phyloP scores from a whole-genome alignment of 2,888 invertebrate genomes.

The Alloplasta piceator region DNA sequence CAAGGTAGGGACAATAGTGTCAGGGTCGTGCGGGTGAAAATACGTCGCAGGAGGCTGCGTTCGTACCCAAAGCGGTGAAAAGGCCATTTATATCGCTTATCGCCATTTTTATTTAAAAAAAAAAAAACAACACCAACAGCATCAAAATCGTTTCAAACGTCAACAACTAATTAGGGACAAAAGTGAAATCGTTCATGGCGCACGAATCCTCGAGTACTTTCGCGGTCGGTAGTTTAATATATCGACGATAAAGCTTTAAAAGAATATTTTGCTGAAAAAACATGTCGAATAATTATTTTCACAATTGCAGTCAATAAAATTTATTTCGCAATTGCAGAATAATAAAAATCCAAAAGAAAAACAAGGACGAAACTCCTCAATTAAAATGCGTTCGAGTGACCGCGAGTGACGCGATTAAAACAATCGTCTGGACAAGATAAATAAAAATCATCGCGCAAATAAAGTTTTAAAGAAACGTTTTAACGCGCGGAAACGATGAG shows the following conservation, averaged over 20 bases:
- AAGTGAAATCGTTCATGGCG: constrained; percentile 33
- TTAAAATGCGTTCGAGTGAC: background rate
- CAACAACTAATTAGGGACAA: constrained; percentile 44
- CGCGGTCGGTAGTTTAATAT: background rate
- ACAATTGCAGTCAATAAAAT: too few species aligned
- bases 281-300: background rate
- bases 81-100: constrained; percentile 23
- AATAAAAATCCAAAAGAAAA: too few species aligned
- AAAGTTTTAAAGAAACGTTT: background rate
- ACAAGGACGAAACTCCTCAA: background rate
- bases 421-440: background rate
- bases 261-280: background rate
- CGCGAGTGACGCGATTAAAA: background rate
- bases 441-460: background rate
- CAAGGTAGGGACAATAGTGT: constrained; percentile 58
- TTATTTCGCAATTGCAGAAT: too few species aligned
- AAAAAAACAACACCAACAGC: background rate
- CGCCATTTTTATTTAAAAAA: constrained; percentile 14
- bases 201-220: constrained; percentile 16
- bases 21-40: constrained; percentile 43
- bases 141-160: background rate
- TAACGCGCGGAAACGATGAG: too few species aligned
- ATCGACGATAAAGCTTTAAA: too few species aligned
- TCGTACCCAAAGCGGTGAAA: constrained; percentile 27
- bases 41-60: background rate